Percentiles rank a stretch among this genome's conserved stretches.
Evolutionary conservation across 2,797 vertebrate species (phyloP).

Genomic region (Corythornis leucogaster): DNA sequence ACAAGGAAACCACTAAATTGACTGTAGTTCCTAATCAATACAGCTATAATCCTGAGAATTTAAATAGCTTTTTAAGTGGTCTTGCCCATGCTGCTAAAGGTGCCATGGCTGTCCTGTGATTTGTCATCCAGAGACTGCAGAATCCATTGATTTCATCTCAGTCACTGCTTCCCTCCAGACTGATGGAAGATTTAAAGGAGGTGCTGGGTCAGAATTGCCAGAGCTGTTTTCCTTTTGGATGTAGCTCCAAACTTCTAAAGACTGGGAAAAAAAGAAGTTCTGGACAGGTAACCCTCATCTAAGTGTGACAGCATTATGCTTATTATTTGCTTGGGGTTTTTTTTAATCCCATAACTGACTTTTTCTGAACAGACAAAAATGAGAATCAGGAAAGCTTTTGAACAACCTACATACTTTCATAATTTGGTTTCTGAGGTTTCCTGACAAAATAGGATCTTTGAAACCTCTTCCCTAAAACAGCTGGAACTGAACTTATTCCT

Average conservation of each 20-base stretch:
- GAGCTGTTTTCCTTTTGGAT: not conserved
- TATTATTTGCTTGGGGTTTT: not conserved
- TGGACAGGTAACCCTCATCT: fast-evolving
- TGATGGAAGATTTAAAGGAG: not conserved
- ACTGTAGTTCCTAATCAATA: conserved; percentile 52
- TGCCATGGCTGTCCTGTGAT: not conserved
- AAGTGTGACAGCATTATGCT: not conserved
- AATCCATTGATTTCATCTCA: not conserved
- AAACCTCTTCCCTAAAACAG: not conserved
- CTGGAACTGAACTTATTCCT: not conserved
- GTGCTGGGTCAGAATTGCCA: not conserved
- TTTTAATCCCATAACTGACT: not conserved
- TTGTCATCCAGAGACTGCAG: conserved; percentile 3
- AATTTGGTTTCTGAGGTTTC: not conserved
- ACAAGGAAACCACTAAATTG: conserved; percentile 14
- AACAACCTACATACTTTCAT: not conserved
- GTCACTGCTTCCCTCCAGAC: not conserved
- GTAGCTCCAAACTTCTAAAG: not conserved
- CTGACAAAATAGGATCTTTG: not conserved
- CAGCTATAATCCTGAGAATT: not conserved
- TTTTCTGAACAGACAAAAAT: not conserved
- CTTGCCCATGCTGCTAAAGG: not conserved
- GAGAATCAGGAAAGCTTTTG: not conserved
- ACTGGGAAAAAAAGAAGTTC: not conserved
- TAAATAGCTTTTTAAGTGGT: not conserved